Evolutionary conservation across 23 tunicate genomes (phyloP).

Genomic region (Ciona savignyi): DNA sequence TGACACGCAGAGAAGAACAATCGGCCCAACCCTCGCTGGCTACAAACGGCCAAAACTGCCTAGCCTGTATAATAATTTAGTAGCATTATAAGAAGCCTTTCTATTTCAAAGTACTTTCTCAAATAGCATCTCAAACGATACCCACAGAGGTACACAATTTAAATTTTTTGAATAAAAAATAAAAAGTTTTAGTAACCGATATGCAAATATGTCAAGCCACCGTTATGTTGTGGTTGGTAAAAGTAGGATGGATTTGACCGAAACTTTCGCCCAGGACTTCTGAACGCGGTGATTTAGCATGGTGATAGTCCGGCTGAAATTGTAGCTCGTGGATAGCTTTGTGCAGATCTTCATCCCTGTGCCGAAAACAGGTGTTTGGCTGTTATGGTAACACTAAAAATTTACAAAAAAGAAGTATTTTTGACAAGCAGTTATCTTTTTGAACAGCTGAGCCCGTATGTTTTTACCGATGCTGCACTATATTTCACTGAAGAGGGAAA

Average conservation of each 20-base stretch:
- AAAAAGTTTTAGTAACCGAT: too few species aligned
- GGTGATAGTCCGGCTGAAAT: slow-evolving; percentile 22
- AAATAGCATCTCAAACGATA: too few species aligned
- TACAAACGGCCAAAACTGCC: slow-evolving; percentile 73
- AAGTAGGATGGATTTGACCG: slow-evolving; percentile 46
- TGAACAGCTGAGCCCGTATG: too few species aligned
- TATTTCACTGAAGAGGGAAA: too few species aligned
- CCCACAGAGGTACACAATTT: neutral
- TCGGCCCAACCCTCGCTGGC: slow-evolving; percentile 37
- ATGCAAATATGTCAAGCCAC: slow-evolving; percentile 9
- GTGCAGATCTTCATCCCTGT: slow-evolving; percentile 39
- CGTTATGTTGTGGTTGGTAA: slow-evolving; percentile 38
- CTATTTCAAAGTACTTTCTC: too few species aligned
- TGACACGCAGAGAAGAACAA: slow-evolving; percentile 54
- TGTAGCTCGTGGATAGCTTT: slow-evolving; percentile 25
- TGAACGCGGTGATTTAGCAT: slow-evolving; percentile 20
- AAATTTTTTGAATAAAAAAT: neutral
- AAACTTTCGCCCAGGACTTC: slow-evolving; percentile 63
- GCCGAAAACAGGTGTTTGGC: neutral
- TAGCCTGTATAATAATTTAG: slow-evolving; percentile 8
- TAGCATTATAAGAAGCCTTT: neutral
- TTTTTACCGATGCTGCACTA: too few species aligned
- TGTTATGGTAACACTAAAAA: neutral
- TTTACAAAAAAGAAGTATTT: neutral
- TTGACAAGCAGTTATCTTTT: too few species aligned